Evolutionary conservation across 2,113 vertebrate genomes (phyloP), one percentile per base, ranked within the genome.

Genomic region (Neodon shergylaensis): DNA sequence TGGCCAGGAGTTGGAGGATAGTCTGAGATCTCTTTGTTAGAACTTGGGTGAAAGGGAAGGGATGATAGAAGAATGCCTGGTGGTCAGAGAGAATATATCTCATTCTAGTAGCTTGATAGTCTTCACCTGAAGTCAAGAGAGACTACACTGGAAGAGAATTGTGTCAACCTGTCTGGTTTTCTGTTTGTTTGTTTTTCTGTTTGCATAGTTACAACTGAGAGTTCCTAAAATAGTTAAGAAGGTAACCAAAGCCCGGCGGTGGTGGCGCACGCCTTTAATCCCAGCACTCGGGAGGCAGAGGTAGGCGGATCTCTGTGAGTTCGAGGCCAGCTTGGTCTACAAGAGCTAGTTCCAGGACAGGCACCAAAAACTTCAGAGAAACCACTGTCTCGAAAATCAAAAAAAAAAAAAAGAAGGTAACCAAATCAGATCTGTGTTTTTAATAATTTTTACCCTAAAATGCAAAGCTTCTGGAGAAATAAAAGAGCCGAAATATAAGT

Each of bases 401-500:
- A n/a, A n/a, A n/a, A n/a, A n/a, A n/a, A n/a, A n/a, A n/a, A n/a
- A 52, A 93, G 22, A 39, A 33, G 3, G 5, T 26, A 33, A 31
- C 3, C 47, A 74, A 82, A 31, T 91, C 14, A 39, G 7, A 73
- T 73, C 65, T 58, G 4, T 47, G 72, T 66, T 74, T 16, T 12
- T 54, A 36, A n/a, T 63, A 42, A 81, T 87, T 49, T 83, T 26
- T n/a, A 36, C 66, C 54, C 33, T 39, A 66, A 44, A 74, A 44
- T 54, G 36, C 24, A 77, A 21, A 58, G 52, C n/a, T 66, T 31
- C 31, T 65, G 0, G 2, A 65, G 8, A 52, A 13, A 5, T 4
- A 0, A 22, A 49, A 39, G 0, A 21, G 0, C 0, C n/a, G 4
- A 26, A 88, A 26, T n/a, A 36, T 31, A 5, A 85, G 4, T 22